These are phyloP conservation scores for Habropoda laboriosa DNA, from an alignment of 1,140 invertebrate genomes.

Conservation along the genomic window DNA sequence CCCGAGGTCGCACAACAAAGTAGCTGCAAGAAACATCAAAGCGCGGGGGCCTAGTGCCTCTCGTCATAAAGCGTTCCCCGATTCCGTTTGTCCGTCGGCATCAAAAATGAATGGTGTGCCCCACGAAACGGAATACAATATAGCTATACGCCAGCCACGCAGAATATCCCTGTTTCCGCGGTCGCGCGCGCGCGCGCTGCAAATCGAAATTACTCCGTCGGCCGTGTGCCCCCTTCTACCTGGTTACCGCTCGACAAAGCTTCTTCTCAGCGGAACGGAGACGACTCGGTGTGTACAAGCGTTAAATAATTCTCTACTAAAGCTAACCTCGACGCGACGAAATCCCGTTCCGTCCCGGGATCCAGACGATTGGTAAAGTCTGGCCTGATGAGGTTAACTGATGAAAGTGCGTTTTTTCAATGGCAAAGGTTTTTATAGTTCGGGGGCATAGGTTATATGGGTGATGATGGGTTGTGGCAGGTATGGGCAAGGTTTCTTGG, in stretches of 20 bases:
- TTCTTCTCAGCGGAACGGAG: constrained; percentile 17
- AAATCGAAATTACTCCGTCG: constrained; percentile 28
- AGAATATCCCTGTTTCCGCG: constrained; percentile 9
- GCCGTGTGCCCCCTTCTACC: background rate
- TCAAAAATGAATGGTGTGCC: constrained; percentile 26
- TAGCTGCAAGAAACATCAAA: constrained; percentile 49
- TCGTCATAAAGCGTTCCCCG: constrained; percentile 43
- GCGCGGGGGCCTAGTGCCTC: no score
- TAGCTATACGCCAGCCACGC: constrained; percentile 9
- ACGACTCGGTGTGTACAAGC: constrained; percentile 1
- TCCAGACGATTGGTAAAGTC: background rate
- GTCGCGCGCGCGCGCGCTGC: background rate
- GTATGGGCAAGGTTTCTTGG: no score
- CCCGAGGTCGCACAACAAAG: constrained; percentile 24
- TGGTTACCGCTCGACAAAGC: constrained; percentile 30
- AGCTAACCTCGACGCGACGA: background rate
- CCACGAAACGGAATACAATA: constrained; percentile 48
- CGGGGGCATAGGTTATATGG: no score
- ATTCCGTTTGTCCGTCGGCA: constrained; percentile 45
- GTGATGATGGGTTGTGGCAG: no score
- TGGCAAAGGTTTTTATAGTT: no score
- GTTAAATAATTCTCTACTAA: constrained; percentile 41
- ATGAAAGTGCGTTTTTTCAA: no score
- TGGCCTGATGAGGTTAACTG: no score
- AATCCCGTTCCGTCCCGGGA: background rate